Evolutionary conservation across 2,113 vertebrate species (phyloP), one percentile per base, ranked within the genome.

Genomic region (Pantherophis guttatus): DNA sequence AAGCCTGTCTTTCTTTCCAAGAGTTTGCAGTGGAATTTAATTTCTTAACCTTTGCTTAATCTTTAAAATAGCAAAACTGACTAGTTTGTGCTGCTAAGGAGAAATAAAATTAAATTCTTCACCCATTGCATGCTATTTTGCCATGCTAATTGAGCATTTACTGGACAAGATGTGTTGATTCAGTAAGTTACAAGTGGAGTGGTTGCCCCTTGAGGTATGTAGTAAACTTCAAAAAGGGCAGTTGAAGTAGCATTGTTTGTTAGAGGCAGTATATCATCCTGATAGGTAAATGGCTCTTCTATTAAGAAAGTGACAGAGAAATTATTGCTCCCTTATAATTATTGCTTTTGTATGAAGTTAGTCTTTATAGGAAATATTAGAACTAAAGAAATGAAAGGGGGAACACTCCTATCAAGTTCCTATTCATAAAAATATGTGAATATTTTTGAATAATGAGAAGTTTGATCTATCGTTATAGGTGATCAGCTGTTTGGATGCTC

Each of bases 151-250:
- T 97, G 93, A 97, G 95, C 95, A 97, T 98, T 98, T 98, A 96
- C 96, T 96, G 95, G 94, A 95, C 94, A 95, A 93, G 97, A 95
- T 96, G 94, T 90, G 96, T 98, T 98, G 97, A 97, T 98, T 98
- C 97, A 97, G 96, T 97, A 97, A 97, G 95, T 96, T 97, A 96
- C 96, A 96, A 97, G 95, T 97, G 87, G 96, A 97, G 97, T 96
- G 96, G 94, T 95, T 96, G 94, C 97, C 97, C 95, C 97, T 0
- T n/a, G 97, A 98, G 97, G 96, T 96, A 97, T 96, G 54, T 97
- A 98, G 96, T 97, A 96, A 97, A 97, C 97, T 97, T 98, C 88
- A 81, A 97, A 94, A 95, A 97, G 94, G 97, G 96, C 94, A 96
- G 97, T 97, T 94, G 97, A 97, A 97, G 97, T 97, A 97, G 94